Evolutionary conservation across 2,113 vertebrate species (phyloP), one percentile per base, ranked within the genome.

Genomic region (Bombycilla garrulus): DNA sequence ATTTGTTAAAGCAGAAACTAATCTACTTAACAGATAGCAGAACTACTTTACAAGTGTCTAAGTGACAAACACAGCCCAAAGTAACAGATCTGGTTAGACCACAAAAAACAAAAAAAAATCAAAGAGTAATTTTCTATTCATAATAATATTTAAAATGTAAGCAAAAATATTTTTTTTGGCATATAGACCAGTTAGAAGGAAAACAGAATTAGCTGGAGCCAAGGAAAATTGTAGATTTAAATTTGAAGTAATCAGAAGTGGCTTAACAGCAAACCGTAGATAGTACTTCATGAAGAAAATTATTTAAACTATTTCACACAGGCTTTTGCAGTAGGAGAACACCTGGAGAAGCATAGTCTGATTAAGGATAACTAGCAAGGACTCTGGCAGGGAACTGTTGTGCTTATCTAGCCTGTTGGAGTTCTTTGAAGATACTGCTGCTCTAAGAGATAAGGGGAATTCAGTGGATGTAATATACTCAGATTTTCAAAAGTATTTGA

Each of bases 391-490:
- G 23, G 44, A 93, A 64, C 76, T 80, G 61, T 86, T 89, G 61
- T 71, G 77, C 88, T 96, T 96, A 97, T 90, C 95, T 93, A 84
- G 81, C 53, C 69, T 73, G 67, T 25, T 95, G 81, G 94, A 92
- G 74, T 91, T 81, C 90, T 95, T 94, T 95, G 92, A 96, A 96
- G 95, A 95, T 94, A 93, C 57, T 88, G 45, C 92, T 96, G 83
- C 81, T 95, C 14, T 84, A 92, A 76, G 84, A 96, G 96, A 95
- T 95, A 97, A 97, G 78, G 36, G 35, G 31, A 91, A 95, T 84
- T 96, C 94, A 95, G 86, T 66, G 73, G 45, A 91, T 91, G 92
- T 78, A 95, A 96, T 94, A 85, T 51, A 93, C 60, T 66, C 35
- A 31, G 64, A 92, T 90, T 93, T 95, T 87, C 77, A 87, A 81